phyloP scores from a whole-genome alignment of 92 coral and sea anemone genomes.

The Micromussa lordhowensis region DNA sequence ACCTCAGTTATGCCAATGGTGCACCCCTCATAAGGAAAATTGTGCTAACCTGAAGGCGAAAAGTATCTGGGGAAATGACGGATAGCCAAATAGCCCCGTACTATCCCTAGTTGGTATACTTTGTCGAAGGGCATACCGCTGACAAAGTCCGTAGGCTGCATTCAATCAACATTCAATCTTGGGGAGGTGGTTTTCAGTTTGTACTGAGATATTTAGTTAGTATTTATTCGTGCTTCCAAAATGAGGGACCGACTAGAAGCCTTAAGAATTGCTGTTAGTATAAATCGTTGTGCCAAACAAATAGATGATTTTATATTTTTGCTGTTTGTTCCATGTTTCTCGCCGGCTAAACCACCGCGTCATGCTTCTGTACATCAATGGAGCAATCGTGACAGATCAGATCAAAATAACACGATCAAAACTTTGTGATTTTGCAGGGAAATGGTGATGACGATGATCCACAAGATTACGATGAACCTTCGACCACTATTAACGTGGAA shows the following conservation, averaged over 20 bases:
- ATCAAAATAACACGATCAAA: conserved; percentile 15
- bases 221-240: conserved; percentile 28
- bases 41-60: neutral
- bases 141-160: conserved; percentile 13
- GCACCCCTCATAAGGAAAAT: too few species aligned
- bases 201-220: conserved; percentile 5
- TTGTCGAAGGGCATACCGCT: conserved; percentile 28
- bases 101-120: neutral
- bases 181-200: conserved; percentile 74
- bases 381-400: conserved; percentile 28
- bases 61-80: neutral
- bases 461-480: conserved; percentile 66
- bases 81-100: neutral
- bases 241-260: conserved; percentile 79
- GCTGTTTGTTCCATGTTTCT: neutral
- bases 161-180: conserved; percentile 33
- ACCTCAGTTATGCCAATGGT: too few species aligned
- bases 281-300: neutral
- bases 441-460: conserved; percentile 64
- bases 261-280: conserved; percentile 29
- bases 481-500: conserved; percentile 57
- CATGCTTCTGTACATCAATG: neutral
- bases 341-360: neutral
- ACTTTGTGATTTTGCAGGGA: conserved; percentile 33
- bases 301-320: neutral